Evolutionary conservation across 2,888 invertebrate genomes (phyloP), one percentile per base, ranked within the genome.

Genomic region (Urechis unicinctus): DNA sequence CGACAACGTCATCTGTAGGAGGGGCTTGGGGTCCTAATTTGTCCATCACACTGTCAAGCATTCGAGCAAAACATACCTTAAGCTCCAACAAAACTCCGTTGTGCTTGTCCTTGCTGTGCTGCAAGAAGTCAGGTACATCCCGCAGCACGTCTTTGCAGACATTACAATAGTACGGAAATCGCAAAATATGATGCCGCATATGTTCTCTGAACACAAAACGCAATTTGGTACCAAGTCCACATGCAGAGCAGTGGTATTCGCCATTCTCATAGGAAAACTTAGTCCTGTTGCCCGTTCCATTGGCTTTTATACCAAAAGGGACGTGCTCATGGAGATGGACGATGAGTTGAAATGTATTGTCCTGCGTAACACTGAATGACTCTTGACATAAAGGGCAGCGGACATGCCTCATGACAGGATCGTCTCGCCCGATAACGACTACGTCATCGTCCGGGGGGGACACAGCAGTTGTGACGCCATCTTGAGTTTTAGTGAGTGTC

Each of bases 181-280:
- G 25, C 24, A 53, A 49, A 2, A 54, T 24, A 28, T 56, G 56
- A 42, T 56, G 56, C 2, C 56, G 52, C 17, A 54, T 49, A 41
- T 56, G 56, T 42, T 56, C 56, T 9, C 49, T 24, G 25, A 56
- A 56, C 0, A 56, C 42, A 5, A 54, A n/a, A 9, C 56, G 28
- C 22, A 41, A 41, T 17, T n/a, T n/a, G 46, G 56, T 54, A 4
- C 22, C 22, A 21, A 56, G 44, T 4, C 46, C 31, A 25, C 56
- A 56, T 2, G 25, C n/a, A 17, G 29, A 43, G 49, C 56, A 56
- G 43, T 54, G 42, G 44, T 54, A 56, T 22, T 42, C 28, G 17
- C 43, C 42, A 31, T 49, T 43, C 17, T 57, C n/a, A 44, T 53
- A 56, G 17, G 49, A 56, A 5, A 56, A 49, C 49, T 56, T 56